Base-by-base conservation (phyloP, 2,797 vertebrate species). In the Carapus acus region DNA sequence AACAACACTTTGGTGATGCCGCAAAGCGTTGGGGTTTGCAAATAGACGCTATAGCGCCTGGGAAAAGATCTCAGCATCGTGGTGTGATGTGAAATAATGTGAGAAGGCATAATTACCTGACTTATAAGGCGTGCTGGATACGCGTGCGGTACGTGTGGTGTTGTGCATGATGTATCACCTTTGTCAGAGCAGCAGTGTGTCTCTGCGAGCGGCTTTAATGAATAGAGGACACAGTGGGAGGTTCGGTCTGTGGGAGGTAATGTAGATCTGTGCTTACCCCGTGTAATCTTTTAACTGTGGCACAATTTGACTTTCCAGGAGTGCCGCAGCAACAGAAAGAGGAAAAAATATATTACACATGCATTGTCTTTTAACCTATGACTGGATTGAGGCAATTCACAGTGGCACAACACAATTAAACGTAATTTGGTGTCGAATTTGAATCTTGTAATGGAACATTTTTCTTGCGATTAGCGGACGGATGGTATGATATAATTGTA, bases 101-200 rank as follows among this genome's bases (percentile, higher is more conserved):
- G 67, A 68, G 74, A 33, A 74, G 59, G 61, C 71, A 69, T 69
- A 73, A 80, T 76, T 74, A 74, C 65, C 64, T 48, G 59, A 66
- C 53, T 56, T 67, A 76, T 73, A 74, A 64, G 49, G 54, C 53
- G 54, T 67, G 69, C 64, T 71, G 27, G 59, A 34, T 69, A 66
- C 65, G 41, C 29, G 8, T 40, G 62, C 37, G 49, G 54, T 44
- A 67, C 60, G 57, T 34, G 31, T 50, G 57, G 71, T 57, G 69
- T 49, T 78, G 58, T 36, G 51, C 56, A 65, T 77, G 68, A 78
- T 74, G 69, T 68, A 73, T 73, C 69, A 37, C 70, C 64, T 73
- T 55, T 76, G 68, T 74, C 61, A 74, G 45, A 70, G 63, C 73
- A 48, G 58, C 66, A 64, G 67, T 61, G 54, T 51, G 50, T 75